Percentiles rank a stretch among this genome's conserved stretches.
phyloP scores from a whole-genome alignment of 2,113 vertebrate species.

The Myocastor coypus region DNA sequence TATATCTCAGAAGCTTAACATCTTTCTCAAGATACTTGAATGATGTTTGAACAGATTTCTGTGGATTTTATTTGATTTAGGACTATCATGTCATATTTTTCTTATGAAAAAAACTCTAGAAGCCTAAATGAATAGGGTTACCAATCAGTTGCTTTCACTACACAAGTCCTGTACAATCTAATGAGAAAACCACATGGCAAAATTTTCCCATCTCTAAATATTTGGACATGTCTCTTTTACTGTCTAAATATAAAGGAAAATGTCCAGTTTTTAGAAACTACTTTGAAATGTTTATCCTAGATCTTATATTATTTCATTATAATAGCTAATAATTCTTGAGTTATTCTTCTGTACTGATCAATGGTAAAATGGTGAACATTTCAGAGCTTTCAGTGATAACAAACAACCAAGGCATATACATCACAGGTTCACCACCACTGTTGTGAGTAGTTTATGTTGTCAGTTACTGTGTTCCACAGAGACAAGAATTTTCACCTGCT shows the following conservation, averaged over 20 bases:
- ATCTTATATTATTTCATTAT: not conserved
- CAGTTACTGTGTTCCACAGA: not conserved
- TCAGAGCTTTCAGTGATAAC: not conserved
- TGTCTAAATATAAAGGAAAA: not conserved
- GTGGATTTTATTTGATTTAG: slow-evolving; percentile 25
- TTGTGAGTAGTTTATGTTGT: not conserved
- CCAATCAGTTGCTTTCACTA: not conserved
- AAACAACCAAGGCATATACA: not conserved
- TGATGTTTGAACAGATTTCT: not conserved
- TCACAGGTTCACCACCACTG: not conserved
- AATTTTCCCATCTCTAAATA: not conserved
- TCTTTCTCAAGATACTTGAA: not conserved
- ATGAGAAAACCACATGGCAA: not conserved
- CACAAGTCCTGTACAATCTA: not conserved
- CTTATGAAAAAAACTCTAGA: not conserved
- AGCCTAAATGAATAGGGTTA: not conserved
- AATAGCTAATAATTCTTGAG: not conserved
- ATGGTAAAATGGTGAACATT: not conserved
- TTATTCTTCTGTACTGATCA: not conserved
- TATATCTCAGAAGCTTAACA: not conserved
- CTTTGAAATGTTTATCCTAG: not conserved
- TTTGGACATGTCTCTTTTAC: not conserved
- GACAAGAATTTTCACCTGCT: not conserved
- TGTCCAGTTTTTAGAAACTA: not conserved
- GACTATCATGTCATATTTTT: not conserved